A percentile compares a stretch with the other conserved stretches of the same genome.
Evolutionary conservation across 2,797 vertebrate genomes (phyloP).

Genomic region (Ispidina lecontei): DNA sequence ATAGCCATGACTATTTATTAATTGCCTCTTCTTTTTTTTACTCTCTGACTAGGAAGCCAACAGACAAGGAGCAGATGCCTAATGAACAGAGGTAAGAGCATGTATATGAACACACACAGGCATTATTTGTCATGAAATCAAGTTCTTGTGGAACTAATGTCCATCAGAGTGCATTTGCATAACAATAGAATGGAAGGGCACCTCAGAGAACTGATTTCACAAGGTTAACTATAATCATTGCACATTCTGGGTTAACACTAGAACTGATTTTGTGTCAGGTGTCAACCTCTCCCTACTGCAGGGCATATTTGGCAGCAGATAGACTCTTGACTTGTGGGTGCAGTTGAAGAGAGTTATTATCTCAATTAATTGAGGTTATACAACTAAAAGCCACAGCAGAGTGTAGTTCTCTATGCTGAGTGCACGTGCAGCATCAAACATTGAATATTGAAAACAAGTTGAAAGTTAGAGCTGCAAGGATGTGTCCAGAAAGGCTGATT

Average conservation of each 20-base stretch:
- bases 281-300: background rate
- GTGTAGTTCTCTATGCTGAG: background rate
- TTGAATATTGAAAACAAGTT: background rate
- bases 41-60: slow-evolving; percentile 21
- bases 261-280: background rate
- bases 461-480: background rate
- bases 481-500: background rate
- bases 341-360: background rate
- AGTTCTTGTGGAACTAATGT: background rate
- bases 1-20: background rate
- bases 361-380: background rate
- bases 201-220: background rate
- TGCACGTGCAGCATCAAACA: background rate
- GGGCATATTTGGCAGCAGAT: background rate
- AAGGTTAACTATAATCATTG: background rate
- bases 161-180: background rate
- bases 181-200: background rate
- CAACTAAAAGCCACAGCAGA: background rate
- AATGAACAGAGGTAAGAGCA: slow-evolving; percentile 66
- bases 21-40: slow-evolving; percentile 35
- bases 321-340: background rate
- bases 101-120: background rate
- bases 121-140: background rate
- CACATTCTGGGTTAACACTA: background rate
- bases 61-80: slow-evolving; percentile 42